A percentile compares a stretch with the other conserved stretches of the same genome.
Evolutionary conservation across 1,140 invertebrate species (phyloP).

Genomic region (Drosophila pseudoananassae): DNA sequence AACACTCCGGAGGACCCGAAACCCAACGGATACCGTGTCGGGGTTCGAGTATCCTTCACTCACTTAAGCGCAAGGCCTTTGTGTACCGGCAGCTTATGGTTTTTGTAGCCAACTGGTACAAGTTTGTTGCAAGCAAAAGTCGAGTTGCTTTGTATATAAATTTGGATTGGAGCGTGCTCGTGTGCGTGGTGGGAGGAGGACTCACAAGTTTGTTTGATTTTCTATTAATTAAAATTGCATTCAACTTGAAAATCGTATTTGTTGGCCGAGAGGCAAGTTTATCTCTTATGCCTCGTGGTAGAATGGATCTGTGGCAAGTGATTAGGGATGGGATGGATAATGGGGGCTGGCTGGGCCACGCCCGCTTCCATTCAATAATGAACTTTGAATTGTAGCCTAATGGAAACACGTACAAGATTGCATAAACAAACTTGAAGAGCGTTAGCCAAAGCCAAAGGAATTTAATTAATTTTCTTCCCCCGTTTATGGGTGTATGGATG

Average conservation of each 20-base stretch:
- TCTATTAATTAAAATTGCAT: slow-evolving; percentile 84
- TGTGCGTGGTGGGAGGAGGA: slow-evolving; percentile 23
- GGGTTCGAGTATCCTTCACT: slow-evolving; percentile 36
- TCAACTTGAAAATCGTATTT: slow-evolving; percentile 81
- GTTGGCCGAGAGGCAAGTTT: slow-evolving; percentile 56
- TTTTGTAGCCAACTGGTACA: slow-evolving; percentile 44
- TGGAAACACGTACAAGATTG: slow-evolving; percentile 77
- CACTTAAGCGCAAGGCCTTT: slow-evolving; percentile 51
- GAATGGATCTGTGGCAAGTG: not conserved
- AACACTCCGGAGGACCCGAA: slow-evolving; percentile 32
- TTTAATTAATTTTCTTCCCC: slow-evolving; percentile 74
- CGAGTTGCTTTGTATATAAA: slow-evolving; percentile 26
- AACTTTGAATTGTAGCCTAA: slow-evolving; percentile 79
- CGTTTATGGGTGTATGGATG: slow-evolving; percentile 60
- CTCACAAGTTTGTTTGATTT: slow-evolving; percentile 78
- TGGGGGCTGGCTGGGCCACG: slow-evolving; percentile 3
- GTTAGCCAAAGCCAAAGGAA: slow-evolving; percentile 23
- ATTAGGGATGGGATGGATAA: not conserved
- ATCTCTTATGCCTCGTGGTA: slow-evolving; percentile 32
- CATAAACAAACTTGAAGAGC: slow-evolving; percentile 67
- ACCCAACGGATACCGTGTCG: not conserved
- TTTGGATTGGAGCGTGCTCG: slow-evolving; percentile 16
- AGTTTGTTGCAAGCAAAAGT: slow-evolving; percentile 51
- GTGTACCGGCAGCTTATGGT: slow-evolving; percentile 48
- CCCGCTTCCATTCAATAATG: slow-evolving; percentile 60